Evolutionary conservation across 2,797 vertebrate species (phyloP).

Genomic region (Macrochelys suwanniensis): DNA sequence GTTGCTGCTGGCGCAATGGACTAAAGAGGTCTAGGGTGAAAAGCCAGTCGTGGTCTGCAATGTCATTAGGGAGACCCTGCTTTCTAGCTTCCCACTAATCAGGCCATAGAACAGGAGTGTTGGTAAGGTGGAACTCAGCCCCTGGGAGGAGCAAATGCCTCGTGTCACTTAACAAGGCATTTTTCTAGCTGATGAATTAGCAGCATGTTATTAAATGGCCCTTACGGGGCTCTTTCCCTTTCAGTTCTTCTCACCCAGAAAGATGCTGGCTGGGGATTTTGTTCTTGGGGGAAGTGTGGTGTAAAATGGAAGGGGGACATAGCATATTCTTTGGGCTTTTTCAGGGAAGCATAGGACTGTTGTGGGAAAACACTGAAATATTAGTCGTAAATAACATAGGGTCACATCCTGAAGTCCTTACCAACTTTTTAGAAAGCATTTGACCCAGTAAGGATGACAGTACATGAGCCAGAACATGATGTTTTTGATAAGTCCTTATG

Average conservation of each 20-base stretch:
- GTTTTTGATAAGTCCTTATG: slow-evolving; percentile 41
- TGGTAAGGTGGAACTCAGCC: background rate
- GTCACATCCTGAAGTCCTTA: background rate
- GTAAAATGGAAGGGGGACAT: background rate
- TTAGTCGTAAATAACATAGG: background rate
- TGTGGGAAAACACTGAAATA: slow-evolving; percentile 1
- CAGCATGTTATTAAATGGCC: background rate
- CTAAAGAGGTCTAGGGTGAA: background rate
- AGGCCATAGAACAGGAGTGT: background rate
- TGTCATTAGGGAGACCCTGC: background rate
- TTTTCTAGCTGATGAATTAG: background rate
- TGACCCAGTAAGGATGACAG: slow-evolving; percentile 18
- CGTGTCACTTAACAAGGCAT: fast-evolving
- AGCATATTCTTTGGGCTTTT: background rate
- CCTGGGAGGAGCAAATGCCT: background rate
- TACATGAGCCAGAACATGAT: background rate
- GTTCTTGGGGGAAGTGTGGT: background rate
- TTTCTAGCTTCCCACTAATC: background rate
- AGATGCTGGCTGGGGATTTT: background rate
- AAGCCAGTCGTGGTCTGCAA: background rate
- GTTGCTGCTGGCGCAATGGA: fast-evolving
- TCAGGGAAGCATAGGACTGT: background rate
- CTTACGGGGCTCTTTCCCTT: background rate
- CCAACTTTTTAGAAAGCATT: background rate
- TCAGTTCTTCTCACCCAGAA: background rate